Evolutionary conservation across 2,797 vertebrate genomes (phyloP).

Genomic region (Saxicola maurus): DNA sequence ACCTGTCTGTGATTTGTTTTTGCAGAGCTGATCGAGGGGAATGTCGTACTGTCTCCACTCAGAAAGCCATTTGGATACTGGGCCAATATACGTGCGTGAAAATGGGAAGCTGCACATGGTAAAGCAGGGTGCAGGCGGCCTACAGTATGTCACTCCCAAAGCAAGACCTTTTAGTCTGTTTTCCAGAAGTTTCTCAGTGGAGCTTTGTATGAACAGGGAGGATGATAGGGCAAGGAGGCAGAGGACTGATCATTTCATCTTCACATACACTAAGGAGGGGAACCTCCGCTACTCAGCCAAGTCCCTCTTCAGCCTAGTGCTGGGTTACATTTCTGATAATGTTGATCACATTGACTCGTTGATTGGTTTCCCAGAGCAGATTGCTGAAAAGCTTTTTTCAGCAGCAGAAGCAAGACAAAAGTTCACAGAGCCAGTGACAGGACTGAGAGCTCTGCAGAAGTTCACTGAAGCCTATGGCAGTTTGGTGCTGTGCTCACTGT

Average conservation of each 20-base stretch:
- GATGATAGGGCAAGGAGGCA: slow-evolving; percentile 68
- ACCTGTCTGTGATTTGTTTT: background rate
- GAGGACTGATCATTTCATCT: slow-evolving; percentile 88
- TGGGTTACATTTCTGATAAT: slow-evolving; percentile 89
- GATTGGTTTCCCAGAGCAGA: slow-evolving; percentile 92
- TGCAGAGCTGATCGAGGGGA: slow-evolving; percentile 48
- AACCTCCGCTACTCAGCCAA: slow-evolving; percentile 89
- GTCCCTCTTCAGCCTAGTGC: slow-evolving; percentile 85
- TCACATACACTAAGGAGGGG: slow-evolving; percentile 90
- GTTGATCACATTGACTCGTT: slow-evolving; percentile 91
- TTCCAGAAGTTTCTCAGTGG: slow-evolving; percentile 77
- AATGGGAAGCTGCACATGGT: slow-evolving; percentile 81
- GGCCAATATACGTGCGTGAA: slow-evolving; percentile 85
- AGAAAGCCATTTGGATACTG: slow-evolving; percentile 62
- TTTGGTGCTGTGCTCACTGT: slow-evolving; percentile 87
- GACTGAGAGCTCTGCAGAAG: slow-evolving; percentile 81
- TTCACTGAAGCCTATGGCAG: slow-evolving; percentile 90
- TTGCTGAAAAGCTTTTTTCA: slow-evolving; percentile 88
- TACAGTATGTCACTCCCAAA: slow-evolving; percentile 63
- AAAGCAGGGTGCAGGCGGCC: slow-evolving; percentile 56
- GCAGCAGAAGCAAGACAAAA: slow-evolving; percentile 88
- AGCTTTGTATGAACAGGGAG: slow-evolving; percentile 74
- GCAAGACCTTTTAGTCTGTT: slow-evolving; percentile 75
- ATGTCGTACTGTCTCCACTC: slow-evolving; percentile 74
- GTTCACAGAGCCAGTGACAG: slow-evolving; percentile 81